Base-by-base conservation (phyloP, 1,140 invertebrate genomes). In the Yoshiicerus persimilis region DNA sequence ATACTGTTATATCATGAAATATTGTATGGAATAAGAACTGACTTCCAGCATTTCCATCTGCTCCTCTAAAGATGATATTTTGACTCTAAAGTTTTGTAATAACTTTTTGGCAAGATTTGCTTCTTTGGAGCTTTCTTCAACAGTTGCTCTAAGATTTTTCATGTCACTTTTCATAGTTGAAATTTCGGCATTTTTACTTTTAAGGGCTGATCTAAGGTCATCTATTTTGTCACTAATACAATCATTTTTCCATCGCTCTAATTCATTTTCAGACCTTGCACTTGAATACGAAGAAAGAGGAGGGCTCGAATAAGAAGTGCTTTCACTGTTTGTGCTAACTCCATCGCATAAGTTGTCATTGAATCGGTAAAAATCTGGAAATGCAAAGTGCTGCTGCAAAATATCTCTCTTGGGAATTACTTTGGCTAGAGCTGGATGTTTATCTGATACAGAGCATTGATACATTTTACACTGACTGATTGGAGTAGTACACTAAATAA, bases 11-110 rank as follows among this genome's bases (percentile, higher is more conserved):
- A n/a, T n/a, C n/a, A n/a, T n/a, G n/a, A n/a, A n/a, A n/a, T n/a
- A n/a, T n/a, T n/a, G n/a, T n/a, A n/a, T n/a, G n/a, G n/a, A n/a
- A n/a, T n/a, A n/a, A 64, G 38, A 64, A 38, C 86, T 10, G 30
- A 70, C 64, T 39, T 87, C 64, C 23, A 87, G 38, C 16, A n/a
- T 87, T n/a, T 87, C 86, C 6, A 87, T 87, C 27, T 87, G 62
- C 16, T 66, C 56, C 30, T 87, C 86, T 13, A 87, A 38, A 25
- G 56, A 70, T 41, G 64, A 36, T 2, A 87, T 13, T 41, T 70
- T 39, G 13, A 36, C 11, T 27, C 36, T 64, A 23, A 87, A 41
- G 16, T 30, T 87, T 25, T 75, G 36, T 13, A 38, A 11, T n/a
- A 66, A 20, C 16, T 36, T 77, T 77, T 87, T 87, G 9, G 34